Evolutionary conservation across 2,797 vertebrate genomes (phyloP).

Genomic region (Chaetophractus vellerosus): DNA sequence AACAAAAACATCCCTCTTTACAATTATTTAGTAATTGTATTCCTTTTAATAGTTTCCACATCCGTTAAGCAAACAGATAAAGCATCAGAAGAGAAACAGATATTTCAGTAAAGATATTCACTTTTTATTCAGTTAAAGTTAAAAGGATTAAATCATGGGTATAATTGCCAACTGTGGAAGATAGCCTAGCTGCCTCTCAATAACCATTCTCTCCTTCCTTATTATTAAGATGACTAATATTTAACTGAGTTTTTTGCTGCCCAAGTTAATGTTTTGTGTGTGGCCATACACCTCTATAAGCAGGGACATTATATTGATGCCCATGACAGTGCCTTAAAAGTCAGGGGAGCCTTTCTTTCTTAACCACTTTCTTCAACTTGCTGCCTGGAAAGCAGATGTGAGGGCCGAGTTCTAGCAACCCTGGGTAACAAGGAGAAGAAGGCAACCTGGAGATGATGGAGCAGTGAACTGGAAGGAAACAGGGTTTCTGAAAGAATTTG

Average conservation of each 20-base stretch:
- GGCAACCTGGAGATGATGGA: neutral
- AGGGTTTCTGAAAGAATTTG: neutral
- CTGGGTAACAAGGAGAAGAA: neutral
- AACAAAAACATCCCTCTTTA: constrained; percentile 32
- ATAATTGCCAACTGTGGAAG: neutral
- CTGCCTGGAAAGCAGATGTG: neutral
- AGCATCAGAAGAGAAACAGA: neutral
- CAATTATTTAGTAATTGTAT: constrained; percentile 50
- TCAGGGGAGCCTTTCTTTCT: neutral
- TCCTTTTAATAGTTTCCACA: neutral
- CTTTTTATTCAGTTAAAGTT: neutral
- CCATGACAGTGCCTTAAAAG: neutral
- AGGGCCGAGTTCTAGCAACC: constrained; percentile 24
- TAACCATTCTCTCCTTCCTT: neutral
- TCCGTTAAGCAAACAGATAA: constrained; percentile 45
- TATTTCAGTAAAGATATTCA: neutral
- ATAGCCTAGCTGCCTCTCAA: neutral
- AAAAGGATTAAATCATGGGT: neutral
- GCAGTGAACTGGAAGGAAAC: neutral
- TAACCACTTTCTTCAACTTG: neutral
- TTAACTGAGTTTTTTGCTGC: neutral
- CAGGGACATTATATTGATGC: neutral
- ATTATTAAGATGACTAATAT: neutral
- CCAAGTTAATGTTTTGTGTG: neutral
- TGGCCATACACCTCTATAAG: neutral